Conservation (phyloP, 1,140 invertebrate genomes). For the Drosophila tropicalis region DNA sequence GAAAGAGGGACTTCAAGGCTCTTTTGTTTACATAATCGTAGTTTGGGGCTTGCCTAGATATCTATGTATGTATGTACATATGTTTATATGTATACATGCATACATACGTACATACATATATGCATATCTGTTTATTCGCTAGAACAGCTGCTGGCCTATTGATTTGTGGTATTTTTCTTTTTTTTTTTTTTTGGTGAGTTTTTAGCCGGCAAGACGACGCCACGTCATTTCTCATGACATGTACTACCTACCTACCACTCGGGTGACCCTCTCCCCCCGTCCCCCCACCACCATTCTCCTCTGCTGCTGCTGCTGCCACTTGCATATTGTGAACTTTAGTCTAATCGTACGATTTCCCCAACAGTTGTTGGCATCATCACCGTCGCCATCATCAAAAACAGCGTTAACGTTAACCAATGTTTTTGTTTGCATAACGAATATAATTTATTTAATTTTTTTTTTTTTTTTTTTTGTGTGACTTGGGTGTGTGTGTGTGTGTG, state of each 20-base stretch:
- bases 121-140: constrained; percentile 16
- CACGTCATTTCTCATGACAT: constrained; percentile 13
- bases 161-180: constrained; percentile 29
- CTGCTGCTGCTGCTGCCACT: not conserved
- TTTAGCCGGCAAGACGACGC: constrained; percentile 44
- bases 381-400: constrained; percentile 10
- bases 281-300: constrained; percentile 6
- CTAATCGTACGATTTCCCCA: constrained; percentile 56
- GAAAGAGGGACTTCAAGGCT: constrained; percentile 26
- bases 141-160: constrained; percentile 44
- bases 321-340: constrained; percentile 47
- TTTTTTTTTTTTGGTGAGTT: not conserved
- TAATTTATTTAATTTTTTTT: not conserved
- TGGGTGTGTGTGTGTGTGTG: not conserved
- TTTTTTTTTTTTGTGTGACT: not conserved
- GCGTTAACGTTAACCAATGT: constrained; percentile 43
- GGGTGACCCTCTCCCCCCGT: not conserved
- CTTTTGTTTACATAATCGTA: constrained; percentile 50
- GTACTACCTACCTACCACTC: not conserved
- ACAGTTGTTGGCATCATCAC: constrained; percentile 52
- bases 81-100: not conserved
- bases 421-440: constrained; percentile 24
- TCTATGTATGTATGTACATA: not conserved
- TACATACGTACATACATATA: constrained; percentile 11
- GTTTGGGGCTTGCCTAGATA: constrained; percentile 28